Evolutionary conservation across 2,888 invertebrate genomes (phyloP), one percentile per base, ranked within the genome.

Genomic region (Athripsodes cinereus): DNA sequence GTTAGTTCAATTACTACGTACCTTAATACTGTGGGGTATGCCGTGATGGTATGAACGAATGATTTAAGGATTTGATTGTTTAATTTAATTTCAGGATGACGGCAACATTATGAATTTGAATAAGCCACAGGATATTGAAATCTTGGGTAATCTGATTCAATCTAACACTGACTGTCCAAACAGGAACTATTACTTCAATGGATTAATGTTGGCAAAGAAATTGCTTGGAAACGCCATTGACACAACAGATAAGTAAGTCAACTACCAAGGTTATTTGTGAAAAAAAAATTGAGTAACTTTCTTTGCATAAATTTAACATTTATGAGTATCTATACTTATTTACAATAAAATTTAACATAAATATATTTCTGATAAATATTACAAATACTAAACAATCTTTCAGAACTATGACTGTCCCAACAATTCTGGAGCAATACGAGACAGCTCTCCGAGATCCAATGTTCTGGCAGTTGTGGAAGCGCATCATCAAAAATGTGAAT

Each of bases 371-470:
- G 19, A n/a, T n/a, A n/a, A n/a, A n/a, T n/a, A n/a, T n/a, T n/a
- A n/a, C n/a, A n/a, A n/a, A n/a, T 48, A 50, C 19, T 31, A 3
- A n/a, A n/a, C n/a, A n/a, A n/a, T n/a, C 31, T 56, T 59, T 18
- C 64, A 73, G 77, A 16, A 68, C 71, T 58, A 64, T 80, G 59
- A 73, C 81, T 53, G 72, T 76, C 0, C 87, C 86, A 40, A 83
- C 86, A n/a, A 81, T 74, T 6, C 70, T 88, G 64, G 84, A 87
- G 67, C 80, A 85, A 65, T 81, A 79, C 66, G 80, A 82, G 67
- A 86, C 87, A 3, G 81, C 84, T 65, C 72, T 86, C 64, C 84
- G 88, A 62, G 89, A 90, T 68, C 89, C 89, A 21, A 79, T 85
- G 50, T 88, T 87, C 80, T 90, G 85, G 70, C 80, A 81, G 64